Evolutionary conservation across 2,113 vertebrate species (phyloP), one percentile per base, ranked within the genome.

Genomic region (Megaceryle maxima): DNA sequence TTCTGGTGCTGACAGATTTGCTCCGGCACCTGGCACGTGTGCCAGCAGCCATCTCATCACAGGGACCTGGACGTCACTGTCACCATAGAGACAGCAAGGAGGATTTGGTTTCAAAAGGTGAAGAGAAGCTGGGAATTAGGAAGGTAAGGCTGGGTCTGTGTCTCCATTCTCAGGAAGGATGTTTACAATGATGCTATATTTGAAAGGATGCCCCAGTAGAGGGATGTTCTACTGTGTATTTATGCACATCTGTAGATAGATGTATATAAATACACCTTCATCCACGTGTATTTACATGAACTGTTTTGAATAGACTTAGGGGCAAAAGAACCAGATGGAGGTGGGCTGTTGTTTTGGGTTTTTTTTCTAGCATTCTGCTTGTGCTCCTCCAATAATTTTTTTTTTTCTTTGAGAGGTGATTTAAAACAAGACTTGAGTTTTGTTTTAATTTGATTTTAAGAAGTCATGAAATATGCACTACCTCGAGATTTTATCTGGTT

Each of bases 51-150:
- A 6, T 85, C 75, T 82, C 72, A 35, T 59, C 3, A 21, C 48
- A 63, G 85, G 53, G 72, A 95, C 5, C 13, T 35, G 95, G 72
- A 95, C 79, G 93, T 97, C 93, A 94, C 76, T 83, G 92, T 98
- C 95, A 51, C 98, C 96, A 97, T 98, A 97, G 98, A 97, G 97
- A 98, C 96, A 77, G 74, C 75, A 84, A 73, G 1, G 9, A 77
- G 93, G 96, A 96, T 98, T 98, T 2, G 5, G 79, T 98, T 98
- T 98, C 98, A 83, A 94, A 96, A 96, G 92, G 80, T 95, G 93
- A 96, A 92, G 74, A 53, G 76, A 94, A 94, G 93, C 94, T 80
- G 69, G 66, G 83, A 90, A 86, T 63, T 20, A 88, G 57, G 79
- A 92, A 95, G 96, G 88, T 97, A 96, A 98, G 97, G 88, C 90